Evolutionary conservation across 2,888 invertebrate genomes (phyloP), one percentile per base, ranked within the genome.

Genomic region (Argyra leucocephala): DNA sequence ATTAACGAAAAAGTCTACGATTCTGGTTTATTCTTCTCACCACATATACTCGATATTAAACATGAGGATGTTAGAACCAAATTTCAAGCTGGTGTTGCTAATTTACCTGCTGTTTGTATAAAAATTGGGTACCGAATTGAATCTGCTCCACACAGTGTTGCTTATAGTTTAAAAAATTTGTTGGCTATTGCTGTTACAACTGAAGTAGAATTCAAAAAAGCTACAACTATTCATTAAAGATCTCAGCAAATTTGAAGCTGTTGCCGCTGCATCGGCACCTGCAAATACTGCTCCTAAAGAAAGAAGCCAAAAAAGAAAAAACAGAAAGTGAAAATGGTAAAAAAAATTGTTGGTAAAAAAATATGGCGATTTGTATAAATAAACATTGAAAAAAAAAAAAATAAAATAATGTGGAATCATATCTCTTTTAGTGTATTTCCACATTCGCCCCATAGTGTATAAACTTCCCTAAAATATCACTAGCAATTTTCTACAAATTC

Each of bases 81-180:
- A 77, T 97, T 98, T 85, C 82, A 94, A 84, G 87, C 86, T 81
- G 98, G 98, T 72, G 96, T 98, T 62, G 89, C 91, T 70, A 96
- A 96, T 75, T 85, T 99, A 75, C 98, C 99, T 59, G 86, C 95
- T 6, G 87, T 98, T 24, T 98, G 93, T 76, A 18, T 99, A 80
- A 83, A 88, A 71, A 92, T 98, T 77, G 92, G 93, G 69, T 98
- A 98, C 82, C 98, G 98, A 69, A 82, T 94, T 71, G 98, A 96
- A 60, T 98, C 98, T 64, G 96, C 88, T 61, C 97, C 99, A 66
- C 99, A 99, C 84, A 95, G 95, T 81, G 87, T 99, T 76, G 91
- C 91, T 81, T 96, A 97, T 76, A 98, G 97, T 70, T 95, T 99
- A 88, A 97, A 94, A 86, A 97, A 96, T 82, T 83, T 99, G 76